A percentile compares a stretch with the other conserved stretches of the same genome.
These are phyloP conservation scores for Kryptolebias ocellatus DNA, from an alignment of 2,797 vertebrate genomes.

Conservation along the genomic window DNA sequence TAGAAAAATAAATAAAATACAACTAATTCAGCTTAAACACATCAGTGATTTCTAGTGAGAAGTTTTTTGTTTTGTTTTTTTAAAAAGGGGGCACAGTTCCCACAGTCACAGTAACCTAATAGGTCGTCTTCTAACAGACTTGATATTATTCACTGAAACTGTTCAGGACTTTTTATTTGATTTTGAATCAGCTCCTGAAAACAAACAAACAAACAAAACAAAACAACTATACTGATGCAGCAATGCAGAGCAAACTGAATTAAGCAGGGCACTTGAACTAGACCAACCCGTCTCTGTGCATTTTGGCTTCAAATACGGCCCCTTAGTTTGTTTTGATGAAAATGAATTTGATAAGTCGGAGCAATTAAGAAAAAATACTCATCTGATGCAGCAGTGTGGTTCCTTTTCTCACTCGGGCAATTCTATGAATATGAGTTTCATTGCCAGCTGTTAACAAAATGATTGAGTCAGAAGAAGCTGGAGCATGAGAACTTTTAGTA, in stretches of 20 bases:
- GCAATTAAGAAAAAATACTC: conserved; percentile 43
- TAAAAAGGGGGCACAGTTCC: conserved; percentile 21
- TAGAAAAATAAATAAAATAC: conserved; percentile 24
- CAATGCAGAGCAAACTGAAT: conserved; percentile 29
- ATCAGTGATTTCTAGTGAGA: conserved; percentile 22
- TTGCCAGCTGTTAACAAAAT: conserved; percentile 22
- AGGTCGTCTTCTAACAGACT: conserved; percentile 8
- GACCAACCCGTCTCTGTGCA: conserved; percentile 29
- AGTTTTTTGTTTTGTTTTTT: neutral
- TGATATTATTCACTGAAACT: conserved; percentile 15
- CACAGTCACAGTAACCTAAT: conserved; percentile 9
- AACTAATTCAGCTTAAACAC: neutral
- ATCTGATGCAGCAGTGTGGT: conserved; percentile 31
- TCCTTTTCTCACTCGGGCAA: conserved; percentile 21
- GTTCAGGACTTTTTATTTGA: conserved; percentile 7
- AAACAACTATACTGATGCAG: conserved; percentile 13
- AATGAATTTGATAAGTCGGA: conserved; percentile 35
- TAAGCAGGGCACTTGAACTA: conserved; percentile 13
- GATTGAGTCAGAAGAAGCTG: conserved; percentile 28
- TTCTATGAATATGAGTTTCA: conserved; percentile 19
- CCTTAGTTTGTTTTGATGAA: conserved; percentile 16
- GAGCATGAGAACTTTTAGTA: conserved; percentile 37
- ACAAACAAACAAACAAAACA: conserved; percentile 3
- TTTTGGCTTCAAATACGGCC: conserved; percentile 22
- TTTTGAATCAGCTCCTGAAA: conserved; percentile 1